Conservation (phyloP, 23 tunicate genomes). For the Ascidia mentula region DNA sequence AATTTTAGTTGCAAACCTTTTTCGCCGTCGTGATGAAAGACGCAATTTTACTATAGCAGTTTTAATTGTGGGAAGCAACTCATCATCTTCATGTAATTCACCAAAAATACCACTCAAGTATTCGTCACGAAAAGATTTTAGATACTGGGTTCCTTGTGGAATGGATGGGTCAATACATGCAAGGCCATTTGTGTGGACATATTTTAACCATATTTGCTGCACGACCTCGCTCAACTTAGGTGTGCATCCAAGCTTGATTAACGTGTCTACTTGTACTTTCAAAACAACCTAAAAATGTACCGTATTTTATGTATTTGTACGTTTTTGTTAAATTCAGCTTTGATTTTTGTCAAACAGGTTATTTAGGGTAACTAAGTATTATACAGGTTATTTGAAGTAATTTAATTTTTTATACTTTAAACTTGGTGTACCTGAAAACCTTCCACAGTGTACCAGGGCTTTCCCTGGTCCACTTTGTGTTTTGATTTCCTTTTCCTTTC, state of each 20-base stretch:
- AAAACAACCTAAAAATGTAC: constrained; percentile 27
- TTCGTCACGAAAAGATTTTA: constrained; percentile 46
- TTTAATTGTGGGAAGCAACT: neutral
- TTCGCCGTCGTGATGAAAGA: neutral
- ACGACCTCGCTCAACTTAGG: constrained; percentile 32
- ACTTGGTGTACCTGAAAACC: constrained; percentile 58
- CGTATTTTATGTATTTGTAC: neutral
- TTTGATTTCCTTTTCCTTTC: constrained; percentile 13
- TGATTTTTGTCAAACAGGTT: neutral
- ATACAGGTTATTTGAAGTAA: neutral
- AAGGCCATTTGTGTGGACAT: constrained; percentile 49
- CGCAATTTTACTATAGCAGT: neutral
- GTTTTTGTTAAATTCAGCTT: neutral
- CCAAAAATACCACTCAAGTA: constrained; percentile 34
- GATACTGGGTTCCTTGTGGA: neutral
- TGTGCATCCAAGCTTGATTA: constrained; percentile 40
- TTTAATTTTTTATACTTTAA: neutral
- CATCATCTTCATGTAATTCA: neutral
- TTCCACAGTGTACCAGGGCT: constrained; percentile 69
- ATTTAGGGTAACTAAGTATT: neutral
- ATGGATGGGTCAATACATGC: constrained; percentile 29
- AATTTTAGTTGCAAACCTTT: neutral
- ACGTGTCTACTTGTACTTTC: constrained; percentile 45
- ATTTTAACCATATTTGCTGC: constrained; percentile 68
- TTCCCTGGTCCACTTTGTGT: constrained; percentile 37